A percentile compares a stretch with the other conserved stretches of the same genome.
Conservation (phyloP, 2,888 invertebrate species). For the Nemotelus nigrinus region DNA sequence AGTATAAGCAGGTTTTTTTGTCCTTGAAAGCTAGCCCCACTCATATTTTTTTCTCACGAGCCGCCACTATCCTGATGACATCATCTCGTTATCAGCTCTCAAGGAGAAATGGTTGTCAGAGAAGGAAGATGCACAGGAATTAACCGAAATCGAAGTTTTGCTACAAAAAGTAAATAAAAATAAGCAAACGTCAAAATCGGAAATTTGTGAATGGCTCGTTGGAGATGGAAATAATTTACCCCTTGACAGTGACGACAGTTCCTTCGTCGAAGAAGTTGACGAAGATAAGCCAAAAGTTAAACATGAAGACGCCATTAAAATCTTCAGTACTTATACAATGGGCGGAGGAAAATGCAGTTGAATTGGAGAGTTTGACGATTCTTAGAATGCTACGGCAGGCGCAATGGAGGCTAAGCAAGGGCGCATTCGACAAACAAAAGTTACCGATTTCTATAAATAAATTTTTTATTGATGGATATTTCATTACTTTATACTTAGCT, state of each 20-base stretch:
- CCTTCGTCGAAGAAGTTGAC: constrained; percentile 16
- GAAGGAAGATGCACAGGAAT: constrained; percentile 19
- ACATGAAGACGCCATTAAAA: not conserved
- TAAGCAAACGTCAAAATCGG: constrained; percentile 7
- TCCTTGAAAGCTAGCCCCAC: too few relatives aligned
- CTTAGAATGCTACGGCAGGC: constrained; percentile 16
- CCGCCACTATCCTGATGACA: not conserved
- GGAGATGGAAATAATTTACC: constrained; percentile 14
- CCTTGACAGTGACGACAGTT: constrained; percentile 14
- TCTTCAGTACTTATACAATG: constrained; percentile 6
- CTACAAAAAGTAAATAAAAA: constrained; percentile 14
- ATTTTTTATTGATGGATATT: constrained; percentile 9
- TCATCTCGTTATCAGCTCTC: constrained; percentile 7
- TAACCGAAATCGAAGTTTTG: constrained; percentile 10
- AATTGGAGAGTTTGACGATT: constrained; percentile 28
- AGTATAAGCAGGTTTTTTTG: too few relatives aligned
- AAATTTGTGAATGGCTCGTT: too few relatives aligned
- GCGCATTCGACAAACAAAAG: constrained; percentile 14
- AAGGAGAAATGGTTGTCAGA: constrained; percentile 24
- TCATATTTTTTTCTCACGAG: too few relatives aligned
- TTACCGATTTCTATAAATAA: constrained; percentile 13
- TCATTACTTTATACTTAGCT: constrained; percentile 16
- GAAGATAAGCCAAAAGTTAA: too few relatives aligned
- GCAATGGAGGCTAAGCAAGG: constrained; percentile 19
- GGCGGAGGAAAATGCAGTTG: constrained; percentile 13